These are phyloP conservation scores for Drosophila persimilis DNA, from an alignment of 1,140 invertebrate genomes.

Conservation along the genomic window DNA sequence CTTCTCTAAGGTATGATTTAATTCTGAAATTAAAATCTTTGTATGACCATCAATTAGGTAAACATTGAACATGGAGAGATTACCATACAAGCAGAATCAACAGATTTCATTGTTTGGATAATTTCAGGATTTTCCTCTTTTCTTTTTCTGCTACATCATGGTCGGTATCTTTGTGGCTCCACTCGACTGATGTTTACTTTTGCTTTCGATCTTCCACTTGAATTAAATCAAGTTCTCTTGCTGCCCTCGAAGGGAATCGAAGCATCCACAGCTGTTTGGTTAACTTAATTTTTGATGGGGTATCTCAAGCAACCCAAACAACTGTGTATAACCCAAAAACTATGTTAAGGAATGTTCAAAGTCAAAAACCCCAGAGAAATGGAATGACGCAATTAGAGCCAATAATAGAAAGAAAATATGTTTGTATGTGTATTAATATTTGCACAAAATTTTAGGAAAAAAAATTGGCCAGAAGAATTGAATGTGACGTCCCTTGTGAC, in stretches of 20 bases:
- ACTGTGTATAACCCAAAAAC: conserved; percentile 23
- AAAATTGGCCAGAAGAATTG: conserved; percentile 24
- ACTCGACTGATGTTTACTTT: conserved; percentile 53
- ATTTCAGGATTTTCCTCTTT: conserved; percentile 52
- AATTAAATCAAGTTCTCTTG: conserved; percentile 42
- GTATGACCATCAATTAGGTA: conserved; percentile 41
- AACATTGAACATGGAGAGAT: conserved; percentile 20
- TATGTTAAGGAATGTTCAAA: conserved; percentile 26
- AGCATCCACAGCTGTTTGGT: conserved; percentile 44
- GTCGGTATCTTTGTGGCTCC: conserved; percentile 65
- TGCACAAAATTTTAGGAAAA: conserved; percentile 35
- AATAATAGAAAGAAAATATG: conserved; percentile 31
- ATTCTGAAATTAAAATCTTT: conserved; percentile 26
- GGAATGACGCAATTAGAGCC: conserved; percentile 46
- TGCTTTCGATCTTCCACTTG: conserved; percentile 54
- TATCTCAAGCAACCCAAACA: background rate
- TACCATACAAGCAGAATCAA: conserved; percentile 40
- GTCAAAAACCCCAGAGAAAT: conserved; percentile 15
- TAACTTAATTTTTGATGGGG: conserved; percentile 48
- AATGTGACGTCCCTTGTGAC: conserved; percentile 32
- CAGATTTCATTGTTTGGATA: conserved; percentile 44
- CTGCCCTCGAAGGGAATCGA: conserved; percentile 21
- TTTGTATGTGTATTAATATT: conserved; percentile 29
- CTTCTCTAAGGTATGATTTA: background rate
- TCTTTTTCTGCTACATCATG: conserved; percentile 61